A percentile compares a stretch with the other conserved stretches of the same genome.
phyloP scores from a whole-genome alignment of 1,140 invertebrate genomes.

The Amphibalanus amphitrite region DNA sequence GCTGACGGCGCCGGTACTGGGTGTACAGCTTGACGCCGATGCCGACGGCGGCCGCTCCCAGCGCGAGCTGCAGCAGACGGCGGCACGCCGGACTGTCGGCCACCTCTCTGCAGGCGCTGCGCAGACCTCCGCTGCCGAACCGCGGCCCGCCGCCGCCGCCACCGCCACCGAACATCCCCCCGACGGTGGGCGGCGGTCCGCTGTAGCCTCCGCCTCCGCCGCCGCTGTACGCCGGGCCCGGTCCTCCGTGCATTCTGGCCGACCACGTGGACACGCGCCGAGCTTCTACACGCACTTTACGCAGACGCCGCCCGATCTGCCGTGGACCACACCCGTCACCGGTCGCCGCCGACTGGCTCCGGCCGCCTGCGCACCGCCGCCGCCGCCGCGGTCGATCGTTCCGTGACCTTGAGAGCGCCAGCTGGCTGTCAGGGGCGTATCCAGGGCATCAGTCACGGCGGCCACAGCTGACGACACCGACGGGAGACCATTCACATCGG shows the following conservation, averaged over 20 bases:
- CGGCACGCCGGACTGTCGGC: background rate
- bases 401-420: background rate
- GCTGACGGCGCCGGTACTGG: background rate
- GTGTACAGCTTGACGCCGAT: background rate
- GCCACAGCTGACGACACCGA: too few species aligned
- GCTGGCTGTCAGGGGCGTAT: background rate
- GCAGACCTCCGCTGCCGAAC: background rate
- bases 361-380: too few species aligned
- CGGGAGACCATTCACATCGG: too few species aligned
- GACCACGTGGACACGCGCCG: background rate
- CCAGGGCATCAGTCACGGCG: too few species aligned
- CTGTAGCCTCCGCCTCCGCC: background rate
- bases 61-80: background rate
- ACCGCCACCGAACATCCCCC: background rate
- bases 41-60: background rate
- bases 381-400: background rate
- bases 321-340: too few species aligned
- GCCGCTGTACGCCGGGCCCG: too few species aligned
- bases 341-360: too few species aligned
- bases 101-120: background rate
- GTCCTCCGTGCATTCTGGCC: background rate
- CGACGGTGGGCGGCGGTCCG: too few species aligned
- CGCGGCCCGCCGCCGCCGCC: too few species aligned
- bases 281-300: background rate
- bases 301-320: too few species aligned